Percentiles rank a stretch among this genome's conserved stretches.
phyloP scores from a whole-genome alignment of 2,113 vertebrate species.

The Caranx melampygus region DNA sequence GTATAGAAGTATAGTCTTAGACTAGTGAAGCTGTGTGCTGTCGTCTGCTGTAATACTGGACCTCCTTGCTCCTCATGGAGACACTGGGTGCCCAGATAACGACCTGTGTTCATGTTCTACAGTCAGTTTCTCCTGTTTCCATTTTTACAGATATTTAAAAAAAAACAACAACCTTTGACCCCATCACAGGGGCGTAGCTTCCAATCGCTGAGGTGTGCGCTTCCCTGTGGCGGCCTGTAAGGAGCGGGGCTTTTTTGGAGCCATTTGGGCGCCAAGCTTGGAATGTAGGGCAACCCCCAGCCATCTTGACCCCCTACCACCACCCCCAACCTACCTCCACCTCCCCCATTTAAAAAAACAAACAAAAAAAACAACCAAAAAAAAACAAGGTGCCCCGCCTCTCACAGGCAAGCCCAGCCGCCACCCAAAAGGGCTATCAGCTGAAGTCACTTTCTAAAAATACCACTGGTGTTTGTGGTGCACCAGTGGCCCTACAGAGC shows the following conservation, averaged over 20 bases:
- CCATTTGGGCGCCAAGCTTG: conserved; percentile 80
- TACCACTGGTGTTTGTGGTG: conserved; percentile 38
- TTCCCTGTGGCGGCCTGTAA: conserved; percentile 74
- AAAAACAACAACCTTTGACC: conserved; percentile 36
- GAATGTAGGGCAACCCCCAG: conserved; percentile 86
- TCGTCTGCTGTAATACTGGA: conserved; percentile 48
- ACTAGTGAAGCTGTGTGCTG: conserved; percentile 54
- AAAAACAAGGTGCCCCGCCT: conserved; percentile 76
- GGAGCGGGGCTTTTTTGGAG: conserved; percentile 84
- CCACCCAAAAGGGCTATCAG: conserved; percentile 83
- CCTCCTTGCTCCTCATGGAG: not conserved
- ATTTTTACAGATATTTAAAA: conserved; percentile 10
- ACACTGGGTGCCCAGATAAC: conserved; percentile 35
- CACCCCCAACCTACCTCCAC: not conserved
- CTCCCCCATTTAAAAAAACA: not conserved
- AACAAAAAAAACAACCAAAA: conserved; percentile 31
- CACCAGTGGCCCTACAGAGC: conserved; percentile 27
- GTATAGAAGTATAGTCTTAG: conserved; percentile 39
- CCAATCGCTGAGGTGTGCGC: conserved; percentile 69
- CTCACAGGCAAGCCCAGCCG: conserved; percentile 76
- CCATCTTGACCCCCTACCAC: conserved; percentile 33
- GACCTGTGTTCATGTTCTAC: conserved; percentile 37
- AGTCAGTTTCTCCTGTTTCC: conserved; percentile 47
- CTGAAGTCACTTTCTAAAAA: conserved; percentile 73
- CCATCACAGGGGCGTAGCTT: conserved; percentile 47